Conservation (phyloP, 1,140 invertebrate genomes). For the Aphis gossypii region DNA sequence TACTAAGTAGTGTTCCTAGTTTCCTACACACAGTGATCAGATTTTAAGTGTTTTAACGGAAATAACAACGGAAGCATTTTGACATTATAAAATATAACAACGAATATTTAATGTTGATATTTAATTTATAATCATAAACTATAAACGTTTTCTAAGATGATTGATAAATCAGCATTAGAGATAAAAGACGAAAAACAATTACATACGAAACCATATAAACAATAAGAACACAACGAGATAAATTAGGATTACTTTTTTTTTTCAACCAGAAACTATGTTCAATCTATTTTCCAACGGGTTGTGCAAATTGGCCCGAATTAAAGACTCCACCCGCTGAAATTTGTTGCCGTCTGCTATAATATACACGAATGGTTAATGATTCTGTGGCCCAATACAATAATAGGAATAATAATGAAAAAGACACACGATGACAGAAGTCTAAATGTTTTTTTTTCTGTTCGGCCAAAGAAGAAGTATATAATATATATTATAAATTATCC, state of each 20-base stretch:
- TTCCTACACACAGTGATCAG: too few species aligned
- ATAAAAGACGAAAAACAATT: neutral
- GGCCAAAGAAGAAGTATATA: neutral
- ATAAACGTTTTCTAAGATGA: neutral
- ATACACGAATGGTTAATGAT: neutral
- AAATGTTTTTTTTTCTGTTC: neutral
- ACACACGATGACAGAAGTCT: constrained; percentile 39
- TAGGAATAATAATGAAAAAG: constrained; percentile 4
- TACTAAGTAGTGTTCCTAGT: too few species aligned
- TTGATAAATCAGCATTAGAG: neutral
- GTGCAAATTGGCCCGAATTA: neutral
- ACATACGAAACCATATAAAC: neutral
- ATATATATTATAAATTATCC: constrained; percentile 42
- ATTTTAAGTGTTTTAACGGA: neutral
- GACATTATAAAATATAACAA: neutral
- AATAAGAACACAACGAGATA: neutral
- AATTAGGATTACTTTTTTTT: constrained; percentile 26
- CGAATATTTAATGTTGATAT: neutral
- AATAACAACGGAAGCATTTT: neutral
- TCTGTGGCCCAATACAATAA: neutral
- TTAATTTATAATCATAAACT: neutral
- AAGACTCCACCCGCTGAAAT: constrained; percentile 22
- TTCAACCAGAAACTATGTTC: neutral
- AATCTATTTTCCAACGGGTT: neutral
- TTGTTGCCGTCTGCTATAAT: neutral